These are phyloP conservation scores for Hoplostethus mediterraneus DNA, from an alignment of 2,797 vertebrate species.

Conservation along the genomic window DNA sequence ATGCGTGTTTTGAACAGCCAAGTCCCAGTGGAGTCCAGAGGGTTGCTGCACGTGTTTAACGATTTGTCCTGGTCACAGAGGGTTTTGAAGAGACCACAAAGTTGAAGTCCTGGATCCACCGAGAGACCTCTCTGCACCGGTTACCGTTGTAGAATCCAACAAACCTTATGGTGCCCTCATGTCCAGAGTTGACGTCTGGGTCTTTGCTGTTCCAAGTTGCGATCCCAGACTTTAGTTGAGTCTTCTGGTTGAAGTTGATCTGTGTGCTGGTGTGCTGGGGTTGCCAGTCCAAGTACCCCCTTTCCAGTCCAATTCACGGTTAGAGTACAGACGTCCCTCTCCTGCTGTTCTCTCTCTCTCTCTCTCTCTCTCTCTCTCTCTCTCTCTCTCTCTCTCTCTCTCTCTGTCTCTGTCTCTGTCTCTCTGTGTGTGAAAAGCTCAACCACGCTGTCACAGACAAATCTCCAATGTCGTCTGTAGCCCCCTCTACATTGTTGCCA, in stretches of 20 bases:
- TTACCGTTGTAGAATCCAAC: neutral
- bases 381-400: conserved; percentile 23
- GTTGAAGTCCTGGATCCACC: conserved; percentile 6
- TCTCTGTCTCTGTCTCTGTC: conserved; percentile 29
- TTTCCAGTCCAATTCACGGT: neutral
- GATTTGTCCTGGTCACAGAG: conserved; percentile 1
- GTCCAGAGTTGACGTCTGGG: neutral
- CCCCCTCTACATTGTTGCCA: conserved; percentile 31
- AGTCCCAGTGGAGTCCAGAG: conserved; percentile 4
- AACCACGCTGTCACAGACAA: neutral
- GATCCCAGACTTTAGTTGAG: neutral
- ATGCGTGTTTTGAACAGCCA: neutral
- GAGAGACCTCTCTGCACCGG: neutral
- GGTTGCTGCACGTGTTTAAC: conserved; percentile 4
- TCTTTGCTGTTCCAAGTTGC: neutral
- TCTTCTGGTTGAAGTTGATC: conserved; percentile 20
- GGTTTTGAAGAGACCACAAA: conserved; percentile 3
- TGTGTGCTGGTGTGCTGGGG: neutral
- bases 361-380: conserved; percentile 7
- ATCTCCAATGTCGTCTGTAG: conserved; percentile 14
- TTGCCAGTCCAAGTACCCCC: conserved; percentile 15
- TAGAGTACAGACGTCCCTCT: conserved; percentile 10
- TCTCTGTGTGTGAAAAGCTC: neutral
- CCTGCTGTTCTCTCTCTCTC: neutral
- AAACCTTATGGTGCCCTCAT: neutral